A percentile compares a stretch with the other conserved stretches of the same genome.
Conservation (phyloP, 2,797 vertebrate genomes). For the Peromyscus melanophrys region DNA sequence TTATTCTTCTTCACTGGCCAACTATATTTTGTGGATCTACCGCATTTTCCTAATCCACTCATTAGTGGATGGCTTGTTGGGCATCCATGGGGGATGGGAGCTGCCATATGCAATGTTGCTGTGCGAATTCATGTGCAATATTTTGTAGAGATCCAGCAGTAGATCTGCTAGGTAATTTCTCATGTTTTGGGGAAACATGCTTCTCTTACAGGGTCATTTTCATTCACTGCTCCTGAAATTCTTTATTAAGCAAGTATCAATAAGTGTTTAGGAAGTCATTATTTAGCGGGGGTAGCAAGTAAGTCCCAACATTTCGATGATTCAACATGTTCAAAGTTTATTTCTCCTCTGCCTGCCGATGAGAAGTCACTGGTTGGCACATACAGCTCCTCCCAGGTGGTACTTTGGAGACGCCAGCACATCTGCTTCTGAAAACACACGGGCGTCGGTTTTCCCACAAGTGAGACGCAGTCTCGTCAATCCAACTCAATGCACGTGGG, state of each 20-base stretch:
- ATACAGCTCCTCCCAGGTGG: fast-evolving
- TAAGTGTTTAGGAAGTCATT: neutral
- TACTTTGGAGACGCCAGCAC: neutral
- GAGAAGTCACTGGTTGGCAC: neutral
- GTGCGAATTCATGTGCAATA: neutral
- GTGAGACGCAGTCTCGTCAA: neutral
- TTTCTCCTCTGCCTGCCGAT: neutral
- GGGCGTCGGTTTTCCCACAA: neutral
- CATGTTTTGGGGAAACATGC: neutral
- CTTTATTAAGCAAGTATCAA: neutral
- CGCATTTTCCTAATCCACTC: neutral
- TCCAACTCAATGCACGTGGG: neutral
- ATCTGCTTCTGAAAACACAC: neutral
- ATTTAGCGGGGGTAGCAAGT: neutral
- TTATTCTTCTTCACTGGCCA: neutral
- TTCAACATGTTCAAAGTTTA: neutral
- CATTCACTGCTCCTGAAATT: neutral
- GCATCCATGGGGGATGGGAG: neutral
- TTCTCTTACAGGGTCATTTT: neutral
- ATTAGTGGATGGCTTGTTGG: neutral
- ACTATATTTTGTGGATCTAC: neutral
- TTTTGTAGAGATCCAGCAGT: neutral
- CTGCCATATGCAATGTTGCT: neutral
- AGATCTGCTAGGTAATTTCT: neutral
- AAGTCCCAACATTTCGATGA: neutral